Evolutionary conservation across 2,113 vertebrate genomes (phyloP), one percentile per base, ranked within the genome.

Genomic region (Dicaeum eximium): DNA sequence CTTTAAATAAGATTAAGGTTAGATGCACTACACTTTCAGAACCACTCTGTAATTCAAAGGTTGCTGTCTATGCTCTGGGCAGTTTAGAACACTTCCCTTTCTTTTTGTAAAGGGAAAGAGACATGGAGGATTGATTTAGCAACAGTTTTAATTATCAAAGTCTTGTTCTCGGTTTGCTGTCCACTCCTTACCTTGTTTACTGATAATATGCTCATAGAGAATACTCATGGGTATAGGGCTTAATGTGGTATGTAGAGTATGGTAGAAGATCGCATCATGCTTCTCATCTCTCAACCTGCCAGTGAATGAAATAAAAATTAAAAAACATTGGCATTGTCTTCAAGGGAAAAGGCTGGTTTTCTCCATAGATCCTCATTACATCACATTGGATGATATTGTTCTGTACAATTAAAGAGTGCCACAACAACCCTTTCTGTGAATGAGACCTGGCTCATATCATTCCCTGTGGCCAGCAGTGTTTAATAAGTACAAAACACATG

Each of bases 401-500:
- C 83, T 60, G 51, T 91, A 28, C 56, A 73, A 75, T 93, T 89
- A 92, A 88, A 77, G 67, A 90, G 67, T 23, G 47, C 91, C 74
- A 72, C 70, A 72, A 61, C 86, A 81, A 31, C 74, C 58, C 40
- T 89, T 87, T 28, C 65, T 60, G 38, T 0, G 53, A 91, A 91
- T 66, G 82, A 92, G 69, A 66, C 62, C 80, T 85, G 75, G 64
- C 70, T 94, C 70, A 72, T 91, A 93, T 85, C 45, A 21, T 88
- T 95, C 94, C 94, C 94, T 10, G 25, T 77, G 93, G 92, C 83
- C 81, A 57, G 85, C 15, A 42, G 37, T 88, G 81, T 87, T 97
- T 94, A 94, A 94, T 82, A 96, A 94, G 95, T 79, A 94, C 92
- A 91, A 88, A 95, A 82, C 83, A 78, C 90, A 80, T 1, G 31